Conservation (phyloP, 1,140 invertebrate genomes). For the Heliconius himera region DNA sequence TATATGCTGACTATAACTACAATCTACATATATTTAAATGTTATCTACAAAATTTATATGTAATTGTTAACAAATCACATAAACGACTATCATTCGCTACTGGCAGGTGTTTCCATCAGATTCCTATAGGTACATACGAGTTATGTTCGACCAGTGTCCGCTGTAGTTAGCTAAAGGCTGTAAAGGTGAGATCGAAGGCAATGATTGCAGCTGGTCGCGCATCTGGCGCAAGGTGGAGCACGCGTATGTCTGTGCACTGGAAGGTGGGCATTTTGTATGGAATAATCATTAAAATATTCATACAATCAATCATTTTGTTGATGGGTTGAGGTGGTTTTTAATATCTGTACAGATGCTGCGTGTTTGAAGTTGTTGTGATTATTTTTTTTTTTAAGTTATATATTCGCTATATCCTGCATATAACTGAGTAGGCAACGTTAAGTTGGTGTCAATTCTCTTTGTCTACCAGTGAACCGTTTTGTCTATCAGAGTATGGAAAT, state of each 20-base stretch:
- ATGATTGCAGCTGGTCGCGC: constrained; percentile 51
- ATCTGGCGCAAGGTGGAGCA: constrained; percentile 53
- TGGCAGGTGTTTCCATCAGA: background rate
- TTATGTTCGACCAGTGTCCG: background rate
- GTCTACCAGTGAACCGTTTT: too few relatives aligned
- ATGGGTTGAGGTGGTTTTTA: background rate
- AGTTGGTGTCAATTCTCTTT: too few relatives aligned
- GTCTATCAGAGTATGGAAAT: too few relatives aligned
- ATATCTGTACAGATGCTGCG: background rate
- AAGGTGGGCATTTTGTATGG: background rate
- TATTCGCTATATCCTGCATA: too few relatives aligned
- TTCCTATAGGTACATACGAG: background rate
- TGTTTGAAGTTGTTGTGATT: too few relatives aligned
- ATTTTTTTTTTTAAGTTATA: too few relatives aligned
- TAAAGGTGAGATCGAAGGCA: constrained; percentile 35
- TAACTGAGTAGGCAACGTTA: too few relatives aligned
- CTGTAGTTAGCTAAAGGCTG: background rate
- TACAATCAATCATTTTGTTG: background rate
- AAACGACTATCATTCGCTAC: background rate
- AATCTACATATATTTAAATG: too few relatives aligned
- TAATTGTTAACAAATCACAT: background rate
- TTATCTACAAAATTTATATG: background rate
- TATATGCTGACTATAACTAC: too few relatives aligned
- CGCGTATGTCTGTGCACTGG: constrained; percentile 32
- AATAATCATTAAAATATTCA: constrained; percentile 11